phyloP scores from a whole-genome alignment of 2,797 vertebrate genomes.

The Alosa sapidissima region DNA sequence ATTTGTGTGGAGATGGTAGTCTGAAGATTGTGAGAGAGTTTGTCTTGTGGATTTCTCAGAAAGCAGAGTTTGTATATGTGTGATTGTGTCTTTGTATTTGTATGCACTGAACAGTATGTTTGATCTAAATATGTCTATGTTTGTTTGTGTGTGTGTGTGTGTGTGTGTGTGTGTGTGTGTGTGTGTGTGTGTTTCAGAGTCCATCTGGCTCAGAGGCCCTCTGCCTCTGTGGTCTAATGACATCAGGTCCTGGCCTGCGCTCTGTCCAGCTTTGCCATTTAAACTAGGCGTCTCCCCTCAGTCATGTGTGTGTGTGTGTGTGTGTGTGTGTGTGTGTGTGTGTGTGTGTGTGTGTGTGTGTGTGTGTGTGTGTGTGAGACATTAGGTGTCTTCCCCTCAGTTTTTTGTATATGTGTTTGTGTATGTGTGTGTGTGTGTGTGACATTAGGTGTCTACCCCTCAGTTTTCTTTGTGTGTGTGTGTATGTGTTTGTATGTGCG shows the following conservation, averaged over 20 bases:
- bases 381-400: too few relatives aligned
- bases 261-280: not conserved
- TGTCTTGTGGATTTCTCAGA: not conserved
- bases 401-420: too few relatives aligned
- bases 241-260: not conserved
- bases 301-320: not conserved
- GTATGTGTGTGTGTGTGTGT: too few relatives aligned
- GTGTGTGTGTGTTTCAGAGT: not conserved
- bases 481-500: too few relatives aligned
- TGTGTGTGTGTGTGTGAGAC: too few relatives aligned
- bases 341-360: too few relatives aligned
- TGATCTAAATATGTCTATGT: not conserved
- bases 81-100: not conserved
- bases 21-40: too few relatives aligned
- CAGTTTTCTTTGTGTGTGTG: too few relatives aligned
- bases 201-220: not conserved
- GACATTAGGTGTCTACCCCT: too few relatives aligned
- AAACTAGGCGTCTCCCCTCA: slow-evolving; percentile 18
- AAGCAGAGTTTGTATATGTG: too few relatives aligned
- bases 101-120: not conserved
- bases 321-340: too few relatives aligned
- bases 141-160: slow-evolving; percentile 2
- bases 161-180: not conserved
- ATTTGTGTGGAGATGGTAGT: not conserved
- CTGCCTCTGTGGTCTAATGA: not conserved